A percentile compares a stretch with the other conserved stretches of the same genome.
These are phyloP conservation scores for Hydrozoanthus gracilis DNA, from an alignment of 92 coral and sea anemone species.

Conservation along the genomic window DNA sequence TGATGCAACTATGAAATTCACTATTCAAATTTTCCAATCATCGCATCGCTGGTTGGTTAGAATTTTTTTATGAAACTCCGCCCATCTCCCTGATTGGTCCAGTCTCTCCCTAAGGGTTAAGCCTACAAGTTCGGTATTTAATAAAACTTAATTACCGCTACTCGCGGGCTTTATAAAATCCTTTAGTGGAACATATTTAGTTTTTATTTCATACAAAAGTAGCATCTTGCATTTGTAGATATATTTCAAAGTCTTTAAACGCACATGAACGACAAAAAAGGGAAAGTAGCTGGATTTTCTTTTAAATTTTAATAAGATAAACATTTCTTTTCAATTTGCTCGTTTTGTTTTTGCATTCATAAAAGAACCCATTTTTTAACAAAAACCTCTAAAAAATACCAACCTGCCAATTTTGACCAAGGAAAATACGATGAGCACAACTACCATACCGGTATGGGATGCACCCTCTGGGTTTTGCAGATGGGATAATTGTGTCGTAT, in stretches of 20 bases:
- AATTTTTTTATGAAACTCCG: conserved; percentile 1
- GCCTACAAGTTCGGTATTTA: conserved; percentile 5
- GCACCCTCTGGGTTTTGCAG: conserved; percentile 8
- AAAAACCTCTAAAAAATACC: conserved; percentile 2
- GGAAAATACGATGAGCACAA: conserved; percentile 1
- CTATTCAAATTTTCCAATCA: conserved; percentile 1
- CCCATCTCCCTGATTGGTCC: conserved; percentile 8
- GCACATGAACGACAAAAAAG: conserved; percentile 5
- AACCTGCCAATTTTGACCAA: conserved; percentile 5
- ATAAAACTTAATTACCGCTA: conserved; percentile 2
- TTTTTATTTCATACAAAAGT: conserved; percentile 1
- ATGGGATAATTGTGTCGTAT: conserved; percentile 4
- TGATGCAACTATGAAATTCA: background rate
- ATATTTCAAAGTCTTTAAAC: conserved; percentile 1
- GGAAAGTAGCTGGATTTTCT: conserved; percentile 5
- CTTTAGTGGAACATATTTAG: conserved; percentile 3
- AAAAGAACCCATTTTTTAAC: conserved; percentile 2
- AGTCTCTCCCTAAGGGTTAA: conserved; percentile 6
- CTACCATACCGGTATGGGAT: conserved; percentile 6
- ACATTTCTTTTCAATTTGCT: conserved; percentile 2
- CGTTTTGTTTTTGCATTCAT: conserved; percentile 3
- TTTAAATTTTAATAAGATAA: background rate
- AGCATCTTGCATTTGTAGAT: conserved; percentile 4
- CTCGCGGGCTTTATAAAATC: conserved; percentile 6
- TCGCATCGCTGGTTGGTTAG: conserved; percentile 9